These are phyloP conservation scores for Listronotus bonariensis DNA, from an alignment of 1,140 invertebrate genomes.

Conservation along the genomic window DNA sequence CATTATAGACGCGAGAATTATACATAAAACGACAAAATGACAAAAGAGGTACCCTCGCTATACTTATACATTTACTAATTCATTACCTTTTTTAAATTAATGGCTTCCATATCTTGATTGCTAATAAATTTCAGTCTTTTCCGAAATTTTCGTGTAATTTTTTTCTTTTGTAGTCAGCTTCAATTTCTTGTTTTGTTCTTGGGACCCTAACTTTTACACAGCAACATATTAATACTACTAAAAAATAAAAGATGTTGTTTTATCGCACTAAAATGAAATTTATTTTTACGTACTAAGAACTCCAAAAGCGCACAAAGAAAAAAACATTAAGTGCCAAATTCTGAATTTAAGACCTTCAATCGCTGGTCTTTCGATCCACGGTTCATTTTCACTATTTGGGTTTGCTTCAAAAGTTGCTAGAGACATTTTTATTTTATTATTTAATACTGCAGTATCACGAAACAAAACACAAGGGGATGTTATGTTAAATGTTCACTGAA, in stretches of 20 bases:
- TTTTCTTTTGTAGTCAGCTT: conserved; percentile 84
- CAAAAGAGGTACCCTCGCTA: too few relatives aligned
- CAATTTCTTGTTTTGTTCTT: conserved; percentile 90
- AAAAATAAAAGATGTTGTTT: conserved; percentile 29
- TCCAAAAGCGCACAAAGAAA: conserved; percentile 62
- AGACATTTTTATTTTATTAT: conserved; percentile 26
- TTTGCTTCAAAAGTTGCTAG: conserved; percentile 53
- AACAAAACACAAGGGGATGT: conserved; percentile 8
- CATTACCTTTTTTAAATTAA: conserved; percentile 78
- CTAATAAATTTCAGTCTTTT: conserved; percentile 79
- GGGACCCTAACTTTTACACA: conserved; percentile 86
- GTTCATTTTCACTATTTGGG: conserved; percentile 52
- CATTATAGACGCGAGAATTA: too few relatives aligned
- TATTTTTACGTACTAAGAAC: conserved; percentile 59
- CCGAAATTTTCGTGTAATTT: conserved; percentile 80
- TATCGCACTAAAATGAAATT: not conserved
- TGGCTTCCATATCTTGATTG: conserved; percentile 83
- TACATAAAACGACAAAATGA: too few relatives aligned
- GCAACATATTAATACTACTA: conserved; percentile 81
- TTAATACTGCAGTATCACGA: not conserved
- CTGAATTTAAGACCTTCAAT: conserved; percentile 62
- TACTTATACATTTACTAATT: too few relatives aligned
- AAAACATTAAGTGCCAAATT: conserved; percentile 69
- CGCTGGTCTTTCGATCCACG: conserved; percentile 64
- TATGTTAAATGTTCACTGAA: conserved; percentile 6